Evolutionary conservation across 2,797 vertebrate species (phyloP).

Genomic region (Clarias fuscus): DNA sequence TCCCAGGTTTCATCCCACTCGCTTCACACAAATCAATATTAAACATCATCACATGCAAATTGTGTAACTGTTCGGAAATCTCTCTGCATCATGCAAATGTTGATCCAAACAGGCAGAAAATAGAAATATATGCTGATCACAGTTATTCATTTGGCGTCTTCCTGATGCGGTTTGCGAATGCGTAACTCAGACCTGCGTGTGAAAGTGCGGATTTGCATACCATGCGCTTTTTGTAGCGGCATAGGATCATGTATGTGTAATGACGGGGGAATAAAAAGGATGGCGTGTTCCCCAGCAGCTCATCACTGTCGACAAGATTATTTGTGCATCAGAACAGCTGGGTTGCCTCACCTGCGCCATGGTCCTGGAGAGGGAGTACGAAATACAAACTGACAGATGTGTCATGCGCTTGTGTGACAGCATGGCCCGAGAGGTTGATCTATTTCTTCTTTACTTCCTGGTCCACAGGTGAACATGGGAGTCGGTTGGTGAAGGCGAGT

Average conservation of each 20-base stretch:
- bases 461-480: background rate
- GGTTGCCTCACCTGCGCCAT: constrained; percentile 31
- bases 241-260: constrained; percentile 32
- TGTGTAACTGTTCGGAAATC: background rate
- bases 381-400: constrained; percentile 19
- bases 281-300: constrained; percentile 28
- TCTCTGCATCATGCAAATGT: background rate
- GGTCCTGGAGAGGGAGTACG: background rate
- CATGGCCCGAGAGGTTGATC: background rate
- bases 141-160: background rate
- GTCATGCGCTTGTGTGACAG: background rate
- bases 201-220: constrained; percentile 30
- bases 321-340: constrained; percentile 40
- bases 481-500: background rate
- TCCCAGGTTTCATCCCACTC: background rate
- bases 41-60: background rate
- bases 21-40: background rate
- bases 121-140: background rate
- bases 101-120: background rate
- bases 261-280: constrained; percentile 30
- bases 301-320: constrained; percentile 19
- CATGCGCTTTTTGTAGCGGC: constrained; percentile 2
- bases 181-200: background rate
- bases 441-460: background rate
- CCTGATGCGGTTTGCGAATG: background rate